Evolutionary conservation across 1,140 invertebrate genomes (phyloP), one percentile per base, ranked within the genome.

Genomic region (Heterodera carotae): DNA sequence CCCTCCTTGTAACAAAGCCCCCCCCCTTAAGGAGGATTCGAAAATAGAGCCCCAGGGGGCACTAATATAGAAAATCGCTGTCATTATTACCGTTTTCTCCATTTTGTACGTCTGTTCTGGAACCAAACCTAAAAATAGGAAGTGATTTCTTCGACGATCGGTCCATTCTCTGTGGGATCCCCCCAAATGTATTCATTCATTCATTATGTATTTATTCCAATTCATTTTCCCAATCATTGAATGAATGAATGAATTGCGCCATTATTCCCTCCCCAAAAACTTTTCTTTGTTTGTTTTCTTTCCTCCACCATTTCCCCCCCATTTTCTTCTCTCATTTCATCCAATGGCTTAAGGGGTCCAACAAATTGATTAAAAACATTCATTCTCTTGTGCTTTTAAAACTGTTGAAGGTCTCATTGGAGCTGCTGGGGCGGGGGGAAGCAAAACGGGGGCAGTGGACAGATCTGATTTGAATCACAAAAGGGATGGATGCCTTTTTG

Each of bases 51-150:
- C 18, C 43, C 29, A 72, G n/a, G n/a, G n/a, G n/a, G n/a, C n/a
- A n/a, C n/a, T n/a, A n/a, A n/a, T n/a, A n/a, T n/a, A n/a, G n/a
- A n/a, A n/a, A n/a, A n/a, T n/a, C n/a, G n/a, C n/a, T n/a, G n/a
- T n/a, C n/a, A 31, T 56, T 31, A 12, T n/a, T 33, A 74, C 72
- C 72, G 10, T 91, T 99, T 99, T 85, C 97, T 91, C 96, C 96
- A 98, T 91, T 99, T 99, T 84, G 96, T 99, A 87, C 97, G 91
- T 88, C 97, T 91, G 89, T 99, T 99, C 90, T 99, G 97, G 90
- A 99, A 99, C 97, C 97, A 99, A 59, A 99, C 97, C 96, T 99
- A 75, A 56, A 86, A 85, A 25, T 53, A 31, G 22, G 12, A 22
- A 56, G 22, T 43, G 48, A 56, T 56, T 56, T 22, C 15, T 56